These are phyloP conservation scores for Acrobasis suavella DNA, from an alignment of 2,888 invertebrate genomes.

Conservation along the genomic window DNA sequence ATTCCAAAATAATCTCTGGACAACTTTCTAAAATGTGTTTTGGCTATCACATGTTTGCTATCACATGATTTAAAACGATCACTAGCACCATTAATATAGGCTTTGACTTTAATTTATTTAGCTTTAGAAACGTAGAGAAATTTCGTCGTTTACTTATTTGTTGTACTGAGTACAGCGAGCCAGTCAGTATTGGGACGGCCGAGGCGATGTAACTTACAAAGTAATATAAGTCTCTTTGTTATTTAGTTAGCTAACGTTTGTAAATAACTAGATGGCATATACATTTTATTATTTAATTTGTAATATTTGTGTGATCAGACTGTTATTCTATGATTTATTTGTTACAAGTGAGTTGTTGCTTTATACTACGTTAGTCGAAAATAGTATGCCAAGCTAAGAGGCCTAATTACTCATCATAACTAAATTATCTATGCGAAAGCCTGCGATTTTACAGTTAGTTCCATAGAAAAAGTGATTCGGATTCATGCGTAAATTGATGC, in stretches of 20 bases:
- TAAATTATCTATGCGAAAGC: too few relatives aligned
- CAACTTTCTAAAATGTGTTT: constrained; percentile 22
- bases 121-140: constrained; percentile 53
- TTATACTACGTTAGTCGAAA: constrained; percentile 41
- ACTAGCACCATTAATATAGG: constrained; percentile 41
- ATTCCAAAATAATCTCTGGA: constrained; percentile 58
- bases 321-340: constrained; percentile 81
- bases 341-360: constrained; percentile 79
- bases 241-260: constrained; percentile 82
- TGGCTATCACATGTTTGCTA: constrained; percentile 33
- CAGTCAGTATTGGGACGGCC: constrained; percentile 77
- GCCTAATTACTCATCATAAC: too few relatives aligned
- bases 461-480: too few relatives aligned
- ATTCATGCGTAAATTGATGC: too few relatives aligned
- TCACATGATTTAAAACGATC: constrained; percentile 34
- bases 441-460: too few relatives aligned
- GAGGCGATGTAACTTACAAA: constrained; percentile 65
- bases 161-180: constrained; percentile 57
- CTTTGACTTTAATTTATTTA: constrained; percentile 61
- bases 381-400: too few relatives aligned
- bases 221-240: constrained; percentile 78
- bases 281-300: constrained; percentile 79
- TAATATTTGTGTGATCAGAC: constrained; percentile 81
- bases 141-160: constrained; percentile 33
- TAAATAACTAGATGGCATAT: constrained; percentile 80